Percentiles rank a stretch among this genome's conserved stretches.
Conservation (phyloP, 2,113 vertebrate genomes). For the Poecile atricapillus region DNA sequence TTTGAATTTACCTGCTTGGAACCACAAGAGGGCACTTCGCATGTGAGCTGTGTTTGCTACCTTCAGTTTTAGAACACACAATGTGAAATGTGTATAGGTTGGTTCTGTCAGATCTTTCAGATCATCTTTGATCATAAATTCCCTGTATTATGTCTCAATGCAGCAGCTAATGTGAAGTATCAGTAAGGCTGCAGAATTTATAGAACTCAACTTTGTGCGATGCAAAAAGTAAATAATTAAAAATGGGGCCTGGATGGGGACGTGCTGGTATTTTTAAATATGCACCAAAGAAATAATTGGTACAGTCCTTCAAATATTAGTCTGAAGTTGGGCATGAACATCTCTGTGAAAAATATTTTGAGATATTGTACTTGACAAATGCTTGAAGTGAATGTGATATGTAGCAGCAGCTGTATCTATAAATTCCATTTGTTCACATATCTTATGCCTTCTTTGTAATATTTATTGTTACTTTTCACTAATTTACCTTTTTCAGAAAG, state of each 20-base stretch:
- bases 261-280: background rate
- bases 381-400: background rate
- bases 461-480: background rate
- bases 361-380: background rate
- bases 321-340: background rate
- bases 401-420: background rate
- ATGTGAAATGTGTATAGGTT: fast-evolving
- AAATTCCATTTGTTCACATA: background rate
- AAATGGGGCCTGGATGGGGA: background rate
- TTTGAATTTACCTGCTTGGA: background rate
- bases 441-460: background rate
- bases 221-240: background rate
- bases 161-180: background rate
- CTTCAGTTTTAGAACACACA: background rate
- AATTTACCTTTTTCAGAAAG: background rate
- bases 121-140: background rate
- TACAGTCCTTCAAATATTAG: background rate
- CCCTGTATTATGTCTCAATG: background rate
- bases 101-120: background rate
- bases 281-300: background rate
- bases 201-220: background rate
- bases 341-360: background rate
- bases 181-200: background rate
- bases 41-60: background rate
- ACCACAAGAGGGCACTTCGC: conserved; percentile 72